Evolutionary conservation across 1,140 invertebrate genomes (phyloP).

Genomic region (Gryon sp.): DNA sequence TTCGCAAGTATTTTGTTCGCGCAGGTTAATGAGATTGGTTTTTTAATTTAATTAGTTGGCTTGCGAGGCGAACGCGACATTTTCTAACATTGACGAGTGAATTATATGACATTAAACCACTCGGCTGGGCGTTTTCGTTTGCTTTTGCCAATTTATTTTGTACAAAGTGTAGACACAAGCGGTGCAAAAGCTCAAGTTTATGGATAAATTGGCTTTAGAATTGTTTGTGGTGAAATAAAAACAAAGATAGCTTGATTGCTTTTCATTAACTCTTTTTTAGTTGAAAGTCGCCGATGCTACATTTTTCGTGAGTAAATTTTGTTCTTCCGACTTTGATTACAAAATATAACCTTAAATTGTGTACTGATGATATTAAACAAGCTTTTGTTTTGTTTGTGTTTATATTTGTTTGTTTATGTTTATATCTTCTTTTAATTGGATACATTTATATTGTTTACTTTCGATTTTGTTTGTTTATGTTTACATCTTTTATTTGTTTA

Average conservation of each 20-base stretch:
- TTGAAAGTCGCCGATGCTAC: too few relatives aligned
- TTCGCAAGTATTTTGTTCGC: not conserved
- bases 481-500: too few relatives aligned
- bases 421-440: too few relatives aligned
- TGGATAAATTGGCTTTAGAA: slow-evolving; percentile 6
- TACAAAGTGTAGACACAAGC: not conserved
- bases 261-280: slow-evolving; percentile 47
- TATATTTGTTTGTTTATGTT: too few relatives aligned
- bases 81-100: slow-evolving; percentile 13
- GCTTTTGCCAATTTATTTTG: slow-evolving; percentile 9
- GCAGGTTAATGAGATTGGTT: slow-evolving; percentile 10
- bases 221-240: slow-evolving; percentile 20
- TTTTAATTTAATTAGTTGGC: slow-evolving; percentile 15
- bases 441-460: too few relatives aligned
- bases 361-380: too few relatives aligned
- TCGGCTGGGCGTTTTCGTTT: slow-evolving; percentile 10
- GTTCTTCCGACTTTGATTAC: too few relatives aligned
- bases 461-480: too few relatives aligned
- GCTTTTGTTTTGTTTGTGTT: too few relatives aligned
- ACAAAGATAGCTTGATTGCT: slow-evolving; percentile 31
- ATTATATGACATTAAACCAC: too few relatives aligned
- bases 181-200: not conserved
- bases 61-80: not conserved
- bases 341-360: too few relatives aligned
- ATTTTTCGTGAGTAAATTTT: not conserved